phyloP scores from a whole-genome alignment of 35 echinoderm and acorn worm species.

The Apostichopus japonicus region DNA sequence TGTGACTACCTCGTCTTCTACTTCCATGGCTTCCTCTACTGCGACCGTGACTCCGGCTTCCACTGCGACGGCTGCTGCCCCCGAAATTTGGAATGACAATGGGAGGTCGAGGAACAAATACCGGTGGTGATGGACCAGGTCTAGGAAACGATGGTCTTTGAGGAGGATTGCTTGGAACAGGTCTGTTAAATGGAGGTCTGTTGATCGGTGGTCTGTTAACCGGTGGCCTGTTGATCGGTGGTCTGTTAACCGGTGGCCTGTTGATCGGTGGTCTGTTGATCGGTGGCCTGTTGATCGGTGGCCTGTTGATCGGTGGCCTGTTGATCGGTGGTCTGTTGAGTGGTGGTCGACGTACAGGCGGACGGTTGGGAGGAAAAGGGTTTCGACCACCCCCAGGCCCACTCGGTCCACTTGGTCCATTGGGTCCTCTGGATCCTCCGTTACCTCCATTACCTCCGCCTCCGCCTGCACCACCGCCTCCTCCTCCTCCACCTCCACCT shows the following conservation, averaged over 20 bases:
- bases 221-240: neutral
- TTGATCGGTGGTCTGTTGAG: neutral
- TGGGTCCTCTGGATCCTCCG: neutral
- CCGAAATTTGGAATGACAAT: conserved; percentile 1
- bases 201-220: neutral
- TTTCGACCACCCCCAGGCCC: neutral
- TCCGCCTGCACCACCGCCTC: neutral
- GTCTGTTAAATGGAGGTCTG: conserved; percentile 16
- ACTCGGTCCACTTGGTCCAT: neutral
- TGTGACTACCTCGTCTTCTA: neutral
- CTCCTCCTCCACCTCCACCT: neutral
- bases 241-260: conserved; percentile 13
- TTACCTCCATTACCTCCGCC: neutral
- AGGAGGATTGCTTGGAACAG: neutral
- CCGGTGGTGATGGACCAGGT: neutral
- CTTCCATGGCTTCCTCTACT: neutral
- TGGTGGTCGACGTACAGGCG: neutral
- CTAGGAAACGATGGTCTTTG: neutral
- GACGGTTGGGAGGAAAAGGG: neutral
- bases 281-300: neutral
- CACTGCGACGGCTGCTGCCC: neutral
- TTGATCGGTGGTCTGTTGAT: neutral
- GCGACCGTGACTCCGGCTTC: neutral
- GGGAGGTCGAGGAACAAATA: neutral
- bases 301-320: neutral